Conservation (phyloP, 2,113 vertebrate species). For the Calidris pugnax region DNA sequence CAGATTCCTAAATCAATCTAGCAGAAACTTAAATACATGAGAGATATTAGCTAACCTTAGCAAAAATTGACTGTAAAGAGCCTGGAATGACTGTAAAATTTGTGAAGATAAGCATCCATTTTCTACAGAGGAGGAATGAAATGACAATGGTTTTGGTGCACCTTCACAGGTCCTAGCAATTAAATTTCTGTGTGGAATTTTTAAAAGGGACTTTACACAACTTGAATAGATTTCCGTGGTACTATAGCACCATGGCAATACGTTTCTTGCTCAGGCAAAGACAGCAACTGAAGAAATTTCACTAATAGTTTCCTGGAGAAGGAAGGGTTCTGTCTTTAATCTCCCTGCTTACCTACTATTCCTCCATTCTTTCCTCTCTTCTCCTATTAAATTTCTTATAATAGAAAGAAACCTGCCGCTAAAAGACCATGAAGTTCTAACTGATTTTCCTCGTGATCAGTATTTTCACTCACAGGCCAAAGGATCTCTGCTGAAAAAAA, state of each 20-base stretch:
- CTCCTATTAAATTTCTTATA: background rate
- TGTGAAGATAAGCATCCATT: background rate
- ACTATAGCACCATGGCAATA: background rate
- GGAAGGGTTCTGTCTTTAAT: background rate
- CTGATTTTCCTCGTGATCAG: background rate
- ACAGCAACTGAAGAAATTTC: background rate
- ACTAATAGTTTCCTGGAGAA: background rate
- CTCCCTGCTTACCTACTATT: background rate
- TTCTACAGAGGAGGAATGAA: background rate
- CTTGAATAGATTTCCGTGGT: background rate
- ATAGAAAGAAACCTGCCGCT: background rate
- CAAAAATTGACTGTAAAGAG: background rate
- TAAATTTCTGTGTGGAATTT: background rate
- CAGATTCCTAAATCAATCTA: background rate
- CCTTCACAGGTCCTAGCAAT: background rate
- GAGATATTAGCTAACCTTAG: background rate
- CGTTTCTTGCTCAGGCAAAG: background rate
- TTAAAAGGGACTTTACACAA: background rate
- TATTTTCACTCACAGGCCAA: constrained; percentile 74
- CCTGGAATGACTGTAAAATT: background rate
- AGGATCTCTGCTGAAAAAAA: constrained; percentile 82
- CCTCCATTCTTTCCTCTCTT: background rate
- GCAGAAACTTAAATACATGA: background rate
- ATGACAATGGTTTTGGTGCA: background rate
- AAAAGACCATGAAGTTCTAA: background rate